phyloP scores from a whole-genome alignment of 2,888 invertebrate genomes.

The Machimus rusticus region DNA sequence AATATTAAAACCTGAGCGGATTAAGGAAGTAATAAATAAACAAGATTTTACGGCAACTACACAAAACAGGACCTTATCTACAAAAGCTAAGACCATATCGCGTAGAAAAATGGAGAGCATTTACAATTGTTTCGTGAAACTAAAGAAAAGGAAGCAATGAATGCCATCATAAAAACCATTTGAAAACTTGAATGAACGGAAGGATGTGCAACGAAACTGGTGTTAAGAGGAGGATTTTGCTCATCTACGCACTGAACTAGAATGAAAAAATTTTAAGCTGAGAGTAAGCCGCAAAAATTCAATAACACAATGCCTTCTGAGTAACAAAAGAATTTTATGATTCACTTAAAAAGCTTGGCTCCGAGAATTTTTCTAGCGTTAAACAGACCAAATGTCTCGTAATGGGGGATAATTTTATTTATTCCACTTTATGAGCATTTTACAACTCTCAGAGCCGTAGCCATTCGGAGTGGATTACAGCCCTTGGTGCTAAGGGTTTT shows the following conservation, averaged over 20 bases:
- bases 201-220: conserved; percentile 20
- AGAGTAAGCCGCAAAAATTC: background rate
- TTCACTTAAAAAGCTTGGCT: conserved; percentile 30
- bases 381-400: conserved; percentile 13
- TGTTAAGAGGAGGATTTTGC: background rate
- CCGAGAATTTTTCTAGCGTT: conserved; percentile 7
- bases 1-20: background rate
- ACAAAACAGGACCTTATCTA: background rate
- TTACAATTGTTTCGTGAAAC: conserved; percentile 2
- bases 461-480: background rate
- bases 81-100: background rate
- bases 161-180: background rate
- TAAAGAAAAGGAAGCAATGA: conserved; percentile 5
- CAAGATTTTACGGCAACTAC: background rate
- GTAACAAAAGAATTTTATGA: conserved; percentile 35
- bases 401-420: background rate
- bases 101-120: background rate
- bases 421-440: background rate
- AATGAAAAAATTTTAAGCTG: background rate
- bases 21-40: conserved; percentile 2
- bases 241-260: conserved; percentile 15
- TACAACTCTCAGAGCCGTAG: background rate
- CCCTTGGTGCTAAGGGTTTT: background rate
- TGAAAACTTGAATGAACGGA: conserved; percentile 14
- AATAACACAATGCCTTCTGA: conserved; percentile 5